Evolutionary conservation across 2,888 invertebrate genomes (phyloP), one percentile per base, ranked within the genome.

Genomic region (Diploptera punctata): DNA sequence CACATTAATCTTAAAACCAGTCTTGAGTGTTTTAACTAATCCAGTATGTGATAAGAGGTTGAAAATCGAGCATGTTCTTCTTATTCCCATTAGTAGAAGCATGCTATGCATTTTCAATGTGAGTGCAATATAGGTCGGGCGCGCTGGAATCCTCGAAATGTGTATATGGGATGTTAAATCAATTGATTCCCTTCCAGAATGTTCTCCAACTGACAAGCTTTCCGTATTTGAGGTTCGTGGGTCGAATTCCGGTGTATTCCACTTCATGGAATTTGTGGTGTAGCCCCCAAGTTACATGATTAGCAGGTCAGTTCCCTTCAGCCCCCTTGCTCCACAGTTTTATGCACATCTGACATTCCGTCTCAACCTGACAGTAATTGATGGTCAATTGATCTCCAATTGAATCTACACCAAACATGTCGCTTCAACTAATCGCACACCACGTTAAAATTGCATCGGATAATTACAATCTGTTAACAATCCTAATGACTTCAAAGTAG

Each of bases 211-310:
- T 57, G 3, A 57, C 57, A 29, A 16, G 57, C 57, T 29, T 57
- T 57, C 57, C 57, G 57, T 29, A 57, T 57, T 29, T 57, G 57
- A 57, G 57, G 57, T 57, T 29, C 57, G 29, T 29, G 29, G 57
- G 29, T 57, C 57, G n/a, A 57, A 57, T 57, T 57, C 57, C 57
- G 57, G 31, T 57, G 57, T 3, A 29, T 29, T 52, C 57, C 57
- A n/a, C 57, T 57, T 57, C 26, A 24, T 57, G 57, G 57, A 57
- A 57, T 57, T 57, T 57, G 57, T 57, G 57, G 57, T 29, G 29
- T 33, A 7, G 5, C 7, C 57, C 52, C 52, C 3, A 10, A 29
- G 31, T 57, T 57, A 57, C 13, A 57, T 16, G 54, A 19, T 24
- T 29, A 57, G 13, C 57, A 57, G 29, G 47, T 47, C 9, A 7